A percentile compares a stretch with the other conserved stretches of the same genome.
Conservation (phyloP, 1,140 invertebrate species). For the Cecropterus lyciades region DNA sequence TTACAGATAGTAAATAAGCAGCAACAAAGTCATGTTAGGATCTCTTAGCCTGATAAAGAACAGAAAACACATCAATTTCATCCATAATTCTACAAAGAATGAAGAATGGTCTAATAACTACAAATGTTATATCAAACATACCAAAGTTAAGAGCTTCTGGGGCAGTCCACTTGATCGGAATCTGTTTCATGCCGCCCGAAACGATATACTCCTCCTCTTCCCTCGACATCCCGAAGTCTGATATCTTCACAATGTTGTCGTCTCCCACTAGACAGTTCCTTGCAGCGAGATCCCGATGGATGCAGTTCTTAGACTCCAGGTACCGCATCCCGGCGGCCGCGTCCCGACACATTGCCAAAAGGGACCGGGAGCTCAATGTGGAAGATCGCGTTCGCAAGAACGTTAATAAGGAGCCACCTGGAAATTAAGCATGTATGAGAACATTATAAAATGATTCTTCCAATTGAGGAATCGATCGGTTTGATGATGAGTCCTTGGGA, state of each 20-base stretch:
- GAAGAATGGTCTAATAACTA: too few relatives aligned
- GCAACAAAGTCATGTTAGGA: too few relatives aligned
- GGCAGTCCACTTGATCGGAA: slow-evolving; percentile 99
- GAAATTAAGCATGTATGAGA: background rate
- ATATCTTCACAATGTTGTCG: slow-evolving; percentile 96
- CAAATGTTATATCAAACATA: slow-evolving; percentile 67
- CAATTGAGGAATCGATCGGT: too few relatives aligned
- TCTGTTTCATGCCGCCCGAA: slow-evolving; percentile 98
- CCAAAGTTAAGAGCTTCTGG: slow-evolving; percentile 98
- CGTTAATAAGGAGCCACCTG: slow-evolving; percentile 95
- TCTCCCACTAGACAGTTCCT: slow-evolving; percentile 96
- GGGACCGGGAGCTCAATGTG: slow-evolving; percentile 88
- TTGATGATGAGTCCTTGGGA: too few relatives aligned
- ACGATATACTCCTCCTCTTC: slow-evolving; percentile 99
- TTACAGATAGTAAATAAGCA: too few relatives aligned
- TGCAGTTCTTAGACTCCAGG: slow-evolving; percentile 97
- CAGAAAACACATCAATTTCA: too few relatives aligned
- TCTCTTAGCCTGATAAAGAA: too few relatives aligned
- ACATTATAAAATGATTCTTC: too few relatives aligned
- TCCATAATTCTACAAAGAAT: too few relatives aligned
- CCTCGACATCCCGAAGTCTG: slow-evolving; percentile 98
- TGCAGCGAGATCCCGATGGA: slow-evolving; percentile 97
- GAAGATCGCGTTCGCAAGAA: slow-evolving; percentile 92
- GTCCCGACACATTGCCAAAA: slow-evolving; percentile 96
- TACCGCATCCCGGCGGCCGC: slow-evolving; percentile 97